Base-by-base conservation (phyloP, 2,797 vertebrate species). In the Sebastes melanostomus region DNA sequence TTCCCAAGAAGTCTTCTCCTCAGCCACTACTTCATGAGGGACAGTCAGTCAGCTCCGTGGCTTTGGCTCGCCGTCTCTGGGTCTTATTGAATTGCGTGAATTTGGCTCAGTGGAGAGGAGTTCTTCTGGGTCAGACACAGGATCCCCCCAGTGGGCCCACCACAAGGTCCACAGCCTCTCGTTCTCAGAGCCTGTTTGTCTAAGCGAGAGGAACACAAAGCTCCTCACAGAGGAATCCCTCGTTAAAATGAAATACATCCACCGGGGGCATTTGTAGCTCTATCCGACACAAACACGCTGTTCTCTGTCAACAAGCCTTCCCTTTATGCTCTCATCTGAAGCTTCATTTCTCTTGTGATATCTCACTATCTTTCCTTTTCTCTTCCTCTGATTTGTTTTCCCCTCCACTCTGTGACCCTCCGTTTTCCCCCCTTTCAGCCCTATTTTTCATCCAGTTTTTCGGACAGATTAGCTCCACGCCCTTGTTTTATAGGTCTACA, bases 181-280 rank as follows among this genome's bases (percentile, higher is more conserved):
- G 32, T 77, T 92, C 75, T 82, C 68, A 73, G 61, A 82, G 85
- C 60, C 67, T 94, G 91, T 95, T 95, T 94, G 86, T 93, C 80
- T 94, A 94, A 78, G 85, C 90, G 34, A 76, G 79, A 87, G 73
- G 54, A 93, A 84, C 84, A 88, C 77, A 89, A 77, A 87, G 81
- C 60, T 77, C 70, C 66, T 82, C 71, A 67, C 78, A 78, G 66
- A 89, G 52, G 30, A 89, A 70, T 82, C 83, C 85, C 89, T 91
- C 65, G 75, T 92, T 90, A 89, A 93, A 92, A 63, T 87, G 66
- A 93, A 87, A 93, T 90, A 18, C 70, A 90, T 90, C 89, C 86
- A 85, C 14, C 42, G 16, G 63, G 66, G 83, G 77, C 77, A 70
- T 89, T 88, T 85, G 63, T 63, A 83, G 85, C 76, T 81, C 66